phyloP scores from a whole-genome alignment of 2,113 vertebrate species.

The Lontra canadensis region DNA sequence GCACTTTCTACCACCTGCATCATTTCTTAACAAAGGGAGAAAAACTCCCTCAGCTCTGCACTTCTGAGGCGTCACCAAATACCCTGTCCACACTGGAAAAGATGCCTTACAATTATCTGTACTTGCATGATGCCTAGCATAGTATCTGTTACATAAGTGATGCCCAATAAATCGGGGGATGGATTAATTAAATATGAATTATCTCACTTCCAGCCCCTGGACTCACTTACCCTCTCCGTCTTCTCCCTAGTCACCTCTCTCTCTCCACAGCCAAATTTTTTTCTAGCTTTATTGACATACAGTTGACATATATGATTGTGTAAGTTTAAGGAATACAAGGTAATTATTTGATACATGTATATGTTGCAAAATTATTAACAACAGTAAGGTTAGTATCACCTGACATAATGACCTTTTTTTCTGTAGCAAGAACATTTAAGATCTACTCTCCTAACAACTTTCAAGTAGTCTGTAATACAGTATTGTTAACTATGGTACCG shows the following conservation, averaged over 20 bases:
- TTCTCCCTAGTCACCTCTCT: not conserved
- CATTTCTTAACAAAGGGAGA: not conserved
- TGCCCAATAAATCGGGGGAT: not conserved
- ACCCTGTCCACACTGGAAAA: not conserved
- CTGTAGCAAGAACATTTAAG: not conserved
- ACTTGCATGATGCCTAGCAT: not conserved
- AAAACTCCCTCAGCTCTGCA: no score
- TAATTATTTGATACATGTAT: not conserved
- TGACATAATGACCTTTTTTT: not conserved
- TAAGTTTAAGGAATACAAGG: not conserved
- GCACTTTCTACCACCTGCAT: not conserved
- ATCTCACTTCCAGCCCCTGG: not conserved
- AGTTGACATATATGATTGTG: not conserved
- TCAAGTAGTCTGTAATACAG: not conserved
- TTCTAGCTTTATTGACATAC: not conserved
- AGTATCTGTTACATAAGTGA: not conserved
- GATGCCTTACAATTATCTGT: not conserved
- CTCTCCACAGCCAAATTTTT: not conserved
- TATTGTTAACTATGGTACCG: not conserved
- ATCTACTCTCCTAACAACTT: not conserved
- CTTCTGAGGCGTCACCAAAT: not conserved
- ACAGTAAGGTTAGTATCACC: not conserved
- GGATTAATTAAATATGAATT: not conserved
- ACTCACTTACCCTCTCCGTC: not conserved
- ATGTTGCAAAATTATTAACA: not conserved